Conservation (phyloP, 1,140 invertebrate genomes). For the Forficula auricularia region DNA sequence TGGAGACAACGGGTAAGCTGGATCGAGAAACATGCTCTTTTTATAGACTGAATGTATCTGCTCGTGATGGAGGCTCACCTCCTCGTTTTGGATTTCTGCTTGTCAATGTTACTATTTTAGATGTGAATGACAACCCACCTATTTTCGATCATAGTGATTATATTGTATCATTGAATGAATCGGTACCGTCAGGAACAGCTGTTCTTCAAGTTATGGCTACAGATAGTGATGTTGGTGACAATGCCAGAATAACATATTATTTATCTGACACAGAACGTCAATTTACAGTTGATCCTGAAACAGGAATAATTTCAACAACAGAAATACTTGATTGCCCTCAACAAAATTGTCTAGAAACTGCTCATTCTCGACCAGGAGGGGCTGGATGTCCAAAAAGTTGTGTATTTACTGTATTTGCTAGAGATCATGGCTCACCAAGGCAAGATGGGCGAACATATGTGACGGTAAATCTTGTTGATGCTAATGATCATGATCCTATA, state of each 20-base stretch:
- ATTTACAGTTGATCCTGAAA: constrained; percentile 75
- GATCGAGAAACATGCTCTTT: constrained; percentile 70
- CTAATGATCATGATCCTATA: constrained; percentile 86
- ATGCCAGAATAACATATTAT: constrained; percentile 81
- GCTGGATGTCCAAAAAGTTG: constrained; percentile 67
- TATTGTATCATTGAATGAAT: constrained; percentile 79
- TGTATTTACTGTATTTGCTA: constrained; percentile 82
- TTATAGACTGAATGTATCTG: constrained; percentile 78
- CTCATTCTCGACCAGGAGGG: constrained; percentile 25
- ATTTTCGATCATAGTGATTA: constrained; percentile 87
- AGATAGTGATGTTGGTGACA: constrained; percentile 80
- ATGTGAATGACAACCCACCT: constrained; percentile 89
- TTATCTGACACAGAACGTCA: constrained; percentile 66
- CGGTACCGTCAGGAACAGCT: constrained; percentile 64
- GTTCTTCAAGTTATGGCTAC: constrained; percentile 80
- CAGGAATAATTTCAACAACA: constrained; percentile 64
- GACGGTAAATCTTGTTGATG: constrained; percentile 80
- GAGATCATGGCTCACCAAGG: constrained; percentile 75
- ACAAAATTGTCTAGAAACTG: constrained; percentile 30
- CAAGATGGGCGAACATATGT: constrained; percentile 88
- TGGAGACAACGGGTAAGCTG: constrained; percentile 75
- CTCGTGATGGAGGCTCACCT: constrained; percentile 65
- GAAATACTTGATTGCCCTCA: constrained; percentile 62
- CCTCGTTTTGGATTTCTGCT: constrained; percentile 63
- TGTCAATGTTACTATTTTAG: constrained; percentile 79